phyloP scores from a whole-genome alignment of 2,797 vertebrate species.

The Pangasius krempfi region DNA sequence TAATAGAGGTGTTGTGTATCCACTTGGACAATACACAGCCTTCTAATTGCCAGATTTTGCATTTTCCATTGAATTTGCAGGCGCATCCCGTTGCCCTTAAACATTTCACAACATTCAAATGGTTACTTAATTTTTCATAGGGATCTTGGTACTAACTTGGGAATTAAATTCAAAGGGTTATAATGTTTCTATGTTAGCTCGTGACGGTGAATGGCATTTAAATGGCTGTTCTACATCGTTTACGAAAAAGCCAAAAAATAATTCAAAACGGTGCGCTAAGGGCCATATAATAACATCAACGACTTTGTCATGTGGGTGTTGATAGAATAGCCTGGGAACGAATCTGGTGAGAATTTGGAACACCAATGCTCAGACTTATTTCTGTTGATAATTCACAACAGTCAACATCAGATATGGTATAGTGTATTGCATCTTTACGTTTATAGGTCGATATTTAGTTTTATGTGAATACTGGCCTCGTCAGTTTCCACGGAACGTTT shows the following conservation, averaged over 20 bases:
- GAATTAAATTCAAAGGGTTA: conserved; percentile 65
- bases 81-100: background rate
- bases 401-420: background rate
- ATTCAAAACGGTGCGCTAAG: conserved; percentile 68
- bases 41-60: conserved; percentile 39
- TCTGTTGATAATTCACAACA: background rate
- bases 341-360: conserved; percentile 63
- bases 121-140: background rate
- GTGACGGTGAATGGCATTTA: background rate
- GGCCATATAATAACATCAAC: conserved; percentile 76
- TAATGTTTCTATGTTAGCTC: background rate
- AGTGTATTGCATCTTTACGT: background rate
- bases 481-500: background rate
- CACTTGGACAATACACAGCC: conserved; percentile 40
- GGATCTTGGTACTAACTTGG: background rate
- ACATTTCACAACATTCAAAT: background rate
- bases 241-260: conserved; percentile 71
- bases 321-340: conserved; percentile 75
- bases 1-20: conserved; percentile 43
- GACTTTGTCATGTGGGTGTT: conserved; percentile 73
- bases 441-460: background rate
- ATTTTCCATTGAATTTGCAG: background rate
- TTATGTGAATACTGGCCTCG: background rate
- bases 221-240: conserved; percentile 42
- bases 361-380: background rate